Conservation (phyloP, 2,888 invertebrate species). For the Seira sanloemensis region DNA sequence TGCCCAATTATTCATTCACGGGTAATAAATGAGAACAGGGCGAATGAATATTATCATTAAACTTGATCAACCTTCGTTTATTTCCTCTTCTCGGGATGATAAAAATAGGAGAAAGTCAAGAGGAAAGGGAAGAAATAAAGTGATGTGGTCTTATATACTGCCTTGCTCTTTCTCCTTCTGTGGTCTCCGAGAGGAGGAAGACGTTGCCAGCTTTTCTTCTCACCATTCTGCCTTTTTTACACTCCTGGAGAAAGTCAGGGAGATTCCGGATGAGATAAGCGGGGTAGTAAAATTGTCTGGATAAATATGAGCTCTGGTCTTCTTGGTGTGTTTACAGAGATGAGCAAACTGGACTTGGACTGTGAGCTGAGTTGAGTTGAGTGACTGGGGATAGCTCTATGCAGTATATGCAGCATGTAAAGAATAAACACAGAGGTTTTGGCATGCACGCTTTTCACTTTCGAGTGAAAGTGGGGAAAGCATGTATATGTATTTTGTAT, state of each 20-base stretch:
- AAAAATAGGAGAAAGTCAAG: too few species aligned
- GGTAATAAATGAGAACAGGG: neutral
- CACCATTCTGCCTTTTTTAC: too few species aligned
- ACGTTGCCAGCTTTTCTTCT: too few species aligned
- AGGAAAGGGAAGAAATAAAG: too few species aligned
- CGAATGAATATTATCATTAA: constrained; percentile 37
- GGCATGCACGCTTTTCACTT: neutral
- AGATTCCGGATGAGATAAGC: neutral
- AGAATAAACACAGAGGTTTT: neutral
- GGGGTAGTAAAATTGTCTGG: neutral
- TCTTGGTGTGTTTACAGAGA: neutral
- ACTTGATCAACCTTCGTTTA: constrained; percentile 31
- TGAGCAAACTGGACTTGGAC: neutral
- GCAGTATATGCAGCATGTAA: neutral
- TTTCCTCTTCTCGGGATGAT: too few species aligned
- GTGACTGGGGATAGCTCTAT: neutral
- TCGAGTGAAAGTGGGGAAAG: neutral
- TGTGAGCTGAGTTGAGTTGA: neutral
- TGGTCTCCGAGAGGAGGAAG: too few species aligned
- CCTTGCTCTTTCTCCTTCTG: too few species aligned
- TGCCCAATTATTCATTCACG: neutral
- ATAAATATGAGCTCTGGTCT: neutral
- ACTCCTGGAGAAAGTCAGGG: too few species aligned
- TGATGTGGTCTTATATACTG: too few species aligned
- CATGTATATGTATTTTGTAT: neutral